Base-by-base conservation (phyloP, 2,888 invertebrate genomes). In the Callosobruchus maculatus region DNA sequence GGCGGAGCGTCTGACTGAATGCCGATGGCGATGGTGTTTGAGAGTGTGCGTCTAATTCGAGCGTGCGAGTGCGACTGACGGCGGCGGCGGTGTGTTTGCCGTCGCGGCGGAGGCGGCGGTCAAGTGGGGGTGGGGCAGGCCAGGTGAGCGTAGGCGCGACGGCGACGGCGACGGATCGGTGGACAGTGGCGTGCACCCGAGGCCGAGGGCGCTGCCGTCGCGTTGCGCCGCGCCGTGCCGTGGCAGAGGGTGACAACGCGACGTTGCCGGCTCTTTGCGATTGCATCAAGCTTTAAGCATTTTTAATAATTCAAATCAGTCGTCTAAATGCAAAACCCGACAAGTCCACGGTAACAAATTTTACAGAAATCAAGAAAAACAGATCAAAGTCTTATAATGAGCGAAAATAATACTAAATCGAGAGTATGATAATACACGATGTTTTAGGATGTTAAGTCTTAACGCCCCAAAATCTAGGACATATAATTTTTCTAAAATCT, bases 61-160 rank as follows among this genome's bases (percentile, higher is more conserved):
- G 84, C 84, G 83, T 79, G 77, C 79, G 77, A 81, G 80, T 80
- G 79, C 80, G 80, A 78, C 77, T 74, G 79, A 74, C 84, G 75
- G 86, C 78, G 80, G 88, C 72, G 83, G 88, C 80, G 82, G 88
- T 21, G 68, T 68, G 68, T 21, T 9, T 21, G 68, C 13, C 68
- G 68, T 68, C 68, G 68, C 22, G 21, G 81, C 22, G 82, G 83
- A 81, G 82, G 82, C 74, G 73, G 30, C 72, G 82, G 82, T 82
- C 83, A 83, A 84, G 85, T 85, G 89, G 87, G 88, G 90, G 89
- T 87, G 90, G 90, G 84, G 87, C 90, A 90, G 71, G 72, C 73
- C 89, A 89, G 90, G 90, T 84, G 90, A 68, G 68, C 89, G 89
- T 90, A 89, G 87, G 89, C n/a, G n/a, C n/a, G n/a, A n/a, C n/a